Evolutionary conservation across 2,888 invertebrate species (phyloP), one percentile per base, ranked within the genome.

Genomic region (Arctia plantaginis): DNA sequence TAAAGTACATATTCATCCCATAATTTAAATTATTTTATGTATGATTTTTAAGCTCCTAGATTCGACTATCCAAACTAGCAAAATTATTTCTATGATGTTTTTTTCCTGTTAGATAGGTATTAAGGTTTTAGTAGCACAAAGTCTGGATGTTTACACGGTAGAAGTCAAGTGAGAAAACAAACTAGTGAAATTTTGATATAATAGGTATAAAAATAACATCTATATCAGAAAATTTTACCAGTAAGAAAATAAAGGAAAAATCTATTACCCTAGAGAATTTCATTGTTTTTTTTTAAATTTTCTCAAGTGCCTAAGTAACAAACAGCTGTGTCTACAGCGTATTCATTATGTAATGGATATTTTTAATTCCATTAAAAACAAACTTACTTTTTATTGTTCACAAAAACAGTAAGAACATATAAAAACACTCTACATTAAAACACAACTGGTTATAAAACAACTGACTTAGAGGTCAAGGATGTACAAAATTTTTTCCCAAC

Each of bases 291-390:
- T n/a, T 66, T 35, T 39, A 39, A 65, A 39, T 35, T 66, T n/a
- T 39, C 39, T 35, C 39, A 35, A 68, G 41, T 23, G 15, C 51
- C 33, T n/a, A n/a, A 66, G 44, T 55, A 59, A 70, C 41, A 59
- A 70, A 70, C 71, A 71, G 13, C 62, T 67, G 71, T 30, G n/a
- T 15, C 35, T 62, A 39, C 13, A 39, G 66, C 27, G n/a, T 69
- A 47, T 47, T 51, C 51, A 65, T 74, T 70, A 71, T 35, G 71
- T 74, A 74, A 71, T 74, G 74, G 70, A 75, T 67, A 68, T 75
- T 72, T 64, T 65, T 72, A 75, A 75, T 72, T 64, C 44, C 75
- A 72, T 75, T 72, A 72, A 69, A 75, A 41, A 33, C 51, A 30
- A 44, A 41, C 69, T 68, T 65, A 44, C 62, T 72, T 75, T 69